Conservation (phyloP, 2,797 vertebrate genomes). For the Geotria australis region DNA sequence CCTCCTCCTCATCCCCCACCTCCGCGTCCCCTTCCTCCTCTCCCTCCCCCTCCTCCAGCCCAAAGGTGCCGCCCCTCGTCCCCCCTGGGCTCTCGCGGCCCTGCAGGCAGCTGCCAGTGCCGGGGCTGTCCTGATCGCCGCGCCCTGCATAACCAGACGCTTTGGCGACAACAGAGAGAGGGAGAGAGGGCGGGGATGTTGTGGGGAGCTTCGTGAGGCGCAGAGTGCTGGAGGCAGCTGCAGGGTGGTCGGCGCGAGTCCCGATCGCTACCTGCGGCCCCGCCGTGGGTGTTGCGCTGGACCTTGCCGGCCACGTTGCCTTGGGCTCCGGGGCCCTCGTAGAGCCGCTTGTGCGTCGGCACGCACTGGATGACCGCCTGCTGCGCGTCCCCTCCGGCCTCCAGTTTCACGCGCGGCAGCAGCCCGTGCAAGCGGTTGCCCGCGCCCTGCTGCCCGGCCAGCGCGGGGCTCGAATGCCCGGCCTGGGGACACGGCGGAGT, state of each 20-base stretch:
- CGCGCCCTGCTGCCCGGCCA: too few species aligned
- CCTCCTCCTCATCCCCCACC: conserved; percentile 39
- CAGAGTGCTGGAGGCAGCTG: neutral
- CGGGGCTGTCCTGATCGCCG: neutral
- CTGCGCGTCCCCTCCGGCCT: neutral
- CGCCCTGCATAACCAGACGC: neutral
- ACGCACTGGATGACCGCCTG: neutral
- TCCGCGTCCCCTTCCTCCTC: conserved; percentile 81
- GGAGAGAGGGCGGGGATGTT: too few species aligned
- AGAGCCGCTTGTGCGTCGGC: neutral
- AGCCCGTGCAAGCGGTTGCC: neutral
- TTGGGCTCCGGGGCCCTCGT: neutral
- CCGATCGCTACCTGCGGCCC: too few species aligned
- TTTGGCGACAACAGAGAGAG: neutral
- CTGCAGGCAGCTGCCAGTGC: too few species aligned
- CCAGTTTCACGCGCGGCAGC: neutral
- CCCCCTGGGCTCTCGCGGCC: neutral
- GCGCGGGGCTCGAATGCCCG: too few species aligned
- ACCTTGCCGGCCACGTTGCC: too few species aligned
- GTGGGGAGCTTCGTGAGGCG: neutral
- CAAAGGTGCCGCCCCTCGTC: neutral
- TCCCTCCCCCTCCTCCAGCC: conserved; percentile 70
- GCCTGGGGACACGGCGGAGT: too few species aligned
- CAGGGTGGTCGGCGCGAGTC: too few species aligned
- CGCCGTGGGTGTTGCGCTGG: too few species aligned